A percentile compares a stretch with the other conserved stretches of the same genome.
These are phyloP conservation scores for Pyrocephalus nanus DNA, from an alignment of 2,797 vertebrate genomes.

Conservation along the genomic window DNA sequence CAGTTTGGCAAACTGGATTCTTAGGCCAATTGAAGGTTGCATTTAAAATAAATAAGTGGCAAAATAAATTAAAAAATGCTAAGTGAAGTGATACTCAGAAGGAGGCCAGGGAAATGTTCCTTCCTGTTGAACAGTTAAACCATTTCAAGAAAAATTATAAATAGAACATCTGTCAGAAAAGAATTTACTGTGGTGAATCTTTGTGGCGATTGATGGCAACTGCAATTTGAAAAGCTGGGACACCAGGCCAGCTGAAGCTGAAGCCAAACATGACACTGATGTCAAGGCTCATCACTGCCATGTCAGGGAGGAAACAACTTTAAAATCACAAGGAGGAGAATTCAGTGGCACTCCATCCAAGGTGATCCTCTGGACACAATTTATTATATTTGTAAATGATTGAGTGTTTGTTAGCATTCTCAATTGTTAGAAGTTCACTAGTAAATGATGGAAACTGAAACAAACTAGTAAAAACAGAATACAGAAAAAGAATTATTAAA, in stretches of 20 bases:
- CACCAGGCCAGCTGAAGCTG: background rate
- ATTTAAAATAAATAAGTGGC: background rate
- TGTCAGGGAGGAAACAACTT: background rate
- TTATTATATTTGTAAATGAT: background rate
- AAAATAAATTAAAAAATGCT: background rate
- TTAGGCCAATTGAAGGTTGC: background rate
- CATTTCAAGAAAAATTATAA: background rate
- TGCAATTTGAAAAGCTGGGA: background rate
- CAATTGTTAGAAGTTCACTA: background rate
- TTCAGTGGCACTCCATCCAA: background rate
- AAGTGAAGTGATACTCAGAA: background rate
- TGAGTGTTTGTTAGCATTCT: background rate
- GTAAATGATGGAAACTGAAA: background rate
- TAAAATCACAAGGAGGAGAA: background rate
- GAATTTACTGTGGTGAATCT: background rate
- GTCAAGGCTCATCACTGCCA: background rate
- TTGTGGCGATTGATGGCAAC: background rate
- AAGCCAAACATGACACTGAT: background rate
- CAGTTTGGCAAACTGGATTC: background rate
- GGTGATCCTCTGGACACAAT: background rate
- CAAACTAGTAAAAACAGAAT: background rate
- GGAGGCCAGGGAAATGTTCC: background rate
- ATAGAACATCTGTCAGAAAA: background rate
- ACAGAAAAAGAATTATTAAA: background rate
- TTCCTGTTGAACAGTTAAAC: background rate